These are phyloP conservation scores for Drosophila borborema DNA, from an alignment of 2,888 invertebrate genomes.

Conservation along the genomic window DNA sequence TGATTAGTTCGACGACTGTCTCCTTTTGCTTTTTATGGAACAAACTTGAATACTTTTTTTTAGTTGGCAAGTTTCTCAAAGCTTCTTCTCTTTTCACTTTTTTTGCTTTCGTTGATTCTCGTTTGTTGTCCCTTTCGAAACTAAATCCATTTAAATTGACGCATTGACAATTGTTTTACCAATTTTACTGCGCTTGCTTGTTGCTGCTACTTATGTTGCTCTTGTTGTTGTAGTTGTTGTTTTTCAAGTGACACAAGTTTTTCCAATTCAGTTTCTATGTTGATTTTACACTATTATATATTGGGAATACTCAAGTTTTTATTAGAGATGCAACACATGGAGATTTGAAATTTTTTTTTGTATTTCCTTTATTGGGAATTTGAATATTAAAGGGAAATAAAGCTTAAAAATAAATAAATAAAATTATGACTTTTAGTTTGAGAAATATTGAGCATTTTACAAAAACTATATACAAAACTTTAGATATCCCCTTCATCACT, in stretches of 20 bases:
- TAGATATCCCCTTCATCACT: too few relatives aligned
- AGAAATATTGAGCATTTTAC: too few relatives aligned
- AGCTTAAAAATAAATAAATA: too few relatives aligned
- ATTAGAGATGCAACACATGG: background rate
- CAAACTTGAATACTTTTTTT: conserved; percentile 10
- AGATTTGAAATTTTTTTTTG: too few relatives aligned
- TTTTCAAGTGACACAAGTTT: conserved; percentile 38
- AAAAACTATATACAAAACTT: too few relatives aligned
- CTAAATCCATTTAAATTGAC: conserved; percentile 73
- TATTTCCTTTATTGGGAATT: too few relatives aligned
- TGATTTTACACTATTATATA: conserved; percentile 7
- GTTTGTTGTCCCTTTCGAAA: conserved; percentile 35
- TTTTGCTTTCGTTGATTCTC: conserved; percentile 13
- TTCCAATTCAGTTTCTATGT: conserved; percentile 11
- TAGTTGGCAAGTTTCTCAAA: conserved; percentile 24
- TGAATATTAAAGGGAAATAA: too few relatives aligned
- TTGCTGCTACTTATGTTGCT: conserved; percentile 17
- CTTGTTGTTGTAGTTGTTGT: conserved; percentile 17
- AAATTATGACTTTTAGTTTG: too few relatives aligned
- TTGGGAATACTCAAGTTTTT: background rate
- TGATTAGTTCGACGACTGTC: conserved; percentile 41
- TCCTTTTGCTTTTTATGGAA: conserved; percentile 1
- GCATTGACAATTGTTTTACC: conserved; percentile 78
- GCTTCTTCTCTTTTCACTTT: conserved; percentile 4
- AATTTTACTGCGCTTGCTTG: conserved; percentile 62